A percentile compares a stretch with the other conserved stretches of the same genome.
Evolutionary conservation across 2,113 vertebrate genomes (phyloP).

Genomic region (Centropristis striata): DNA sequence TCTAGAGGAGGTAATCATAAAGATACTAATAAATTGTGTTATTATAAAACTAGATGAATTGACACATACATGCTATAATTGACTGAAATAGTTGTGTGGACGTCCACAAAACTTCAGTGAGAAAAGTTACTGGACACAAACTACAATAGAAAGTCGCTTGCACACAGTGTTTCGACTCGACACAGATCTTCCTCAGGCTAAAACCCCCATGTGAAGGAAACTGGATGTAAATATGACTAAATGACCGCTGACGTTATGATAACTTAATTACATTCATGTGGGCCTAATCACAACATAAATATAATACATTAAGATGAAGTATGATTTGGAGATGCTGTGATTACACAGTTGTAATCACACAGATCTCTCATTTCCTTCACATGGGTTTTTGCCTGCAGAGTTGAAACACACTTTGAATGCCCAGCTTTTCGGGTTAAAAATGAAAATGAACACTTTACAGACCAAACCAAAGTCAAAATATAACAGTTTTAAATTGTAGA

Average conservation of each 20-base stretch:
- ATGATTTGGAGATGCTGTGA: background rate
- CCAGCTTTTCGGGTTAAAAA: background rate
- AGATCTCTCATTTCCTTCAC: background rate
- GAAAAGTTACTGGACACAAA: background rate
- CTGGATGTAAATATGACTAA: background rate
- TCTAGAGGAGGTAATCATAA: too few relatives aligned
- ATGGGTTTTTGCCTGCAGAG: background rate
- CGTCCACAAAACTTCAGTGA: background rate
- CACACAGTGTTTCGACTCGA: background rate
- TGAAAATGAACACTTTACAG: background rate
- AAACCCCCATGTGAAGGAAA: background rate
- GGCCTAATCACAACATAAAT: conserved; percentile 4
- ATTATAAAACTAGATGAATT: background rate
- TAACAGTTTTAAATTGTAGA: background rate
- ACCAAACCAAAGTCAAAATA: background rate
- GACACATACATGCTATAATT: background rate
- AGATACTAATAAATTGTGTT: background rate
- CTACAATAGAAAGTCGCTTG: background rate
- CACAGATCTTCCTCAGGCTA: background rate
- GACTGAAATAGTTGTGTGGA: background rate
- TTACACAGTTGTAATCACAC: background rate
- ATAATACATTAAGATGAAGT: background rate
- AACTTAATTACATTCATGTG: background rate
- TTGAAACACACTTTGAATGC: background rate
- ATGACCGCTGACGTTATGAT: background rate